These are phyloP conservation scores for Oryzias curvinotus DNA, from an alignment of 2,113 vertebrate species.

Conservation along the genomic window DNA sequence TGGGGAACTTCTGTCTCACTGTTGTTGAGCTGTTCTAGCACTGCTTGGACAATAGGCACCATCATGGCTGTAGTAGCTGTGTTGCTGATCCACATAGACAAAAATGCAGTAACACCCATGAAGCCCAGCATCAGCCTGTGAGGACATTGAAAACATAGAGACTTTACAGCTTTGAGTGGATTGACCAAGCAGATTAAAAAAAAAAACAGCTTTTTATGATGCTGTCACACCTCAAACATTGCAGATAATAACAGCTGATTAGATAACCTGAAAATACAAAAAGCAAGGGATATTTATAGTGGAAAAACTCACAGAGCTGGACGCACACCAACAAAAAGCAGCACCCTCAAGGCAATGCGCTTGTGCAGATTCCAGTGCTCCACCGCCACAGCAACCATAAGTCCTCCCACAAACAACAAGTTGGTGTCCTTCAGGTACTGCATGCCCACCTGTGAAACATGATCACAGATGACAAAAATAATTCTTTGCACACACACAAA, in stretches of 20 bases:
- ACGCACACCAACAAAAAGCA: conserved; percentile 87
- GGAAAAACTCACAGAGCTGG: conserved; percentile 86
- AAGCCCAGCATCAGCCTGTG: conserved; percentile 94
- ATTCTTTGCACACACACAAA: background rate
- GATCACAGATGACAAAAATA: background rate
- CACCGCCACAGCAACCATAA: conserved; percentile 90
- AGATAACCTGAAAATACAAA: background rate
- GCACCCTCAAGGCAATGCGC: conserved; percentile 88
- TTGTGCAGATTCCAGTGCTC: conserved; percentile 96
- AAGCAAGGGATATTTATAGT: background rate
- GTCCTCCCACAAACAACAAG: conserved; percentile 91
- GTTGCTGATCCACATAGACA: conserved; percentile 99
- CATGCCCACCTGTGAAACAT: conserved; percentile 84
- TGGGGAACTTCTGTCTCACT: conserved; percentile 56
- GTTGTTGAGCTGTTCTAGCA: conserved; percentile 85
- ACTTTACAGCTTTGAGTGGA: background rate
- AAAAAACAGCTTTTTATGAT: conserved; percentile 7
- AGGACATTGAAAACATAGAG: background rate
- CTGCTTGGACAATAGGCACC: conserved; percentile 93
- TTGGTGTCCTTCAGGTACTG: conserved; percentile 96
- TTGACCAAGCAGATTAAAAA: background rate
- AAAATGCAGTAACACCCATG: conserved; percentile 91
- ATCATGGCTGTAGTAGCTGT: conserved; percentile 97
- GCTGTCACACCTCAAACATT: background rate
- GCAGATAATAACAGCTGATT: conserved; percentile 11